phyloP scores from a whole-genome alignment of 35 echinoderm and acorn worm species.

The Holothuria glaberrima region DNA sequence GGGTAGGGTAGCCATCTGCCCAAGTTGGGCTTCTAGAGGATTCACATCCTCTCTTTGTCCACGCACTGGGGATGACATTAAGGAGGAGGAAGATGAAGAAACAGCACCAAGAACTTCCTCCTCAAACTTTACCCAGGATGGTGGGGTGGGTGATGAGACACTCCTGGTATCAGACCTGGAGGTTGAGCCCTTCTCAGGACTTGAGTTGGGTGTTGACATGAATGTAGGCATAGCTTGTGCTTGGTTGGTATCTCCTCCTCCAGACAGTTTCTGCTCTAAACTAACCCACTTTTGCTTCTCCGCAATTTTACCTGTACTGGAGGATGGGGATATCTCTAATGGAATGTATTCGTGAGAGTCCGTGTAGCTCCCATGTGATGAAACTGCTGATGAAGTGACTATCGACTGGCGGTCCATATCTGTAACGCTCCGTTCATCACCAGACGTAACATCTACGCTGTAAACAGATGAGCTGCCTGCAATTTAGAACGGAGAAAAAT shows the following conservation, averaged over 20 bases:
- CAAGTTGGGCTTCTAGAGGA: background rate
- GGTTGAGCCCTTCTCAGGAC: background rate
- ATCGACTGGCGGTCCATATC: slow-evolving; percentile 74
- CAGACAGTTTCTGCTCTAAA: background rate
- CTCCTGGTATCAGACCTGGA: slow-evolving; percentile 8
- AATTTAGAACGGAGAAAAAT: background rate
- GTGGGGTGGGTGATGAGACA: slow-evolving; percentile 49
- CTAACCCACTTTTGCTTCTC: background rate
- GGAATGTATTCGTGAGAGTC: slow-evolving; percentile 88
- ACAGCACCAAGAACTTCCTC: slow-evolving; percentile 38
- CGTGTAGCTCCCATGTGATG: slow-evolving; percentile 78
- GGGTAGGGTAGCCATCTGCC: slow-evolving; percentile 22
- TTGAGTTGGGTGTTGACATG: background rate
- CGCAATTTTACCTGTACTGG: slow-evolving; percentile 6
- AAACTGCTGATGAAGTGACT: slow-evolving; percentile 69
- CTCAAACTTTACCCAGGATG: slow-evolving; percentile 82
- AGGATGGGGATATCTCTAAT: slow-evolving; percentile 59
- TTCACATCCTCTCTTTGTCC: background rate
- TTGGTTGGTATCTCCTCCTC: background rate
- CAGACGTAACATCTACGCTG: slow-evolving; percentile 35
- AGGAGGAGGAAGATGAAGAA: slow-evolving; percentile 10
- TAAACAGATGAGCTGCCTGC: slow-evolving; percentile 27
- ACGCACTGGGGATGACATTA: background rate
- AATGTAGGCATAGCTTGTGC: background rate
- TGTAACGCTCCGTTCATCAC: slow-evolving; percentile 53